Base-by-base conservation (phyloP, 2,797 vertebrate species). In the Sciurus vulgaris region DNA sequence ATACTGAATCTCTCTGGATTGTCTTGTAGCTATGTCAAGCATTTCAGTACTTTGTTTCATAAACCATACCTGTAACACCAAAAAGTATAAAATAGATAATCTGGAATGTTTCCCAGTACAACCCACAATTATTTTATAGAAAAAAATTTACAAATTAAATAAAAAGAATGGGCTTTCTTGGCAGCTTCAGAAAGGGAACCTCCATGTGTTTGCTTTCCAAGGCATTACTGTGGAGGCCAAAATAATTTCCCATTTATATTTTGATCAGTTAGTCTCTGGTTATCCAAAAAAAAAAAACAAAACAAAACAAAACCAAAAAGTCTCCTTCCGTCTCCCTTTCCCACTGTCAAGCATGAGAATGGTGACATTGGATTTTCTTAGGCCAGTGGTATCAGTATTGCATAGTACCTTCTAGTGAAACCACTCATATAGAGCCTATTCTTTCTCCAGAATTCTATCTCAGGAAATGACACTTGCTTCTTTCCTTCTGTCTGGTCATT, bases 41-140 rank as follows among this genome's bases (percentile, higher is more conserved):
- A 7, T 86, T 94, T 91, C 59, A 70, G 47, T 26, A 33, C 41
- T 86, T 81, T 87, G 20, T 93, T 83, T 70, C 85, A 33, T 79
- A 91, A 61, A 70, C 13, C 15, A 44, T 14, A 84, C 20, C n/a
- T 84, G 11, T 74, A 22, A 17, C 84, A 85, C 33, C 30, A 61
- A 84, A 90, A 86, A 14, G 15, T 78, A 3, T 47, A 56, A 81
- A 85, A 33, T 69, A 84, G 59, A 18, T 90, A 44, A 22, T 54
- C 11, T 73, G 69, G 30, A 61, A 79, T 0, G 2, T 63, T 49
- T 54, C 54, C 14, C 3, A 20, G 5, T 17, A 41, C 18, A 24
- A 41, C 22, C 59, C 30, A 69, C 8, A 47, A 13, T 92, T 38
- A n/a, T 85, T 49, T 74, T 83, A 33, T 61, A 79, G 47, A 14